Percentiles rank a stretch among this genome's conserved stretches.
Conservation (phyloP, 2,888 invertebrate species). For the Callyntrura guangdongensis region DNA sequence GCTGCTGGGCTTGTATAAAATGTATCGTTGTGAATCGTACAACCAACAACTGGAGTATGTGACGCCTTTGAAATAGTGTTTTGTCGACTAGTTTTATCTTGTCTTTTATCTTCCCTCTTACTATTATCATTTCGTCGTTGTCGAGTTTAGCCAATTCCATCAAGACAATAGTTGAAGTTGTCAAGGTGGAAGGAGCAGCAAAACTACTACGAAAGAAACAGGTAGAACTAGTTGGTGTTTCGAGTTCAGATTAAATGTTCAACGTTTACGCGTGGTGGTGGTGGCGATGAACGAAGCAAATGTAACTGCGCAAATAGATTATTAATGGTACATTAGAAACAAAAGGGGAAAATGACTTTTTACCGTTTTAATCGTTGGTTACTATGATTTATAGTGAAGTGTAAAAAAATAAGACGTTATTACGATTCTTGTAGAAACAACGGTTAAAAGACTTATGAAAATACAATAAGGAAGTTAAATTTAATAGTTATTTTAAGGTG, state of each 20-base stretch:
- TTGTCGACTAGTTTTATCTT: slow-evolving; percentile 23
- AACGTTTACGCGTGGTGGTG: no score
- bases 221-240: neutral
- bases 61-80: neutral
- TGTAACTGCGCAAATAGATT: neutral
- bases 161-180: slow-evolving; percentile 2
- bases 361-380: neutral
- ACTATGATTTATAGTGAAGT: neutral
- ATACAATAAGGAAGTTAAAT: neutral
- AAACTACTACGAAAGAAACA: neutral
- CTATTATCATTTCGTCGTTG: neutral
- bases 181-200: neutral
- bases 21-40: neutral
- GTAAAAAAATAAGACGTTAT: no score
- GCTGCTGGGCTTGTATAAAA: no score
- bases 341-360: neutral
- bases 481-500: neutral
- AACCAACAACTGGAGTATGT: neutral
- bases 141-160: neutral
- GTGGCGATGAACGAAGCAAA: neutral
- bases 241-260: neutral
- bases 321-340: neutral
- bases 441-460: no score
- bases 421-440: no score
- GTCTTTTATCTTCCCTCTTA: neutral